Base-by-base conservation (phyloP, 2,888 invertebrate genomes). In the Drosophila histrio region DNA sequence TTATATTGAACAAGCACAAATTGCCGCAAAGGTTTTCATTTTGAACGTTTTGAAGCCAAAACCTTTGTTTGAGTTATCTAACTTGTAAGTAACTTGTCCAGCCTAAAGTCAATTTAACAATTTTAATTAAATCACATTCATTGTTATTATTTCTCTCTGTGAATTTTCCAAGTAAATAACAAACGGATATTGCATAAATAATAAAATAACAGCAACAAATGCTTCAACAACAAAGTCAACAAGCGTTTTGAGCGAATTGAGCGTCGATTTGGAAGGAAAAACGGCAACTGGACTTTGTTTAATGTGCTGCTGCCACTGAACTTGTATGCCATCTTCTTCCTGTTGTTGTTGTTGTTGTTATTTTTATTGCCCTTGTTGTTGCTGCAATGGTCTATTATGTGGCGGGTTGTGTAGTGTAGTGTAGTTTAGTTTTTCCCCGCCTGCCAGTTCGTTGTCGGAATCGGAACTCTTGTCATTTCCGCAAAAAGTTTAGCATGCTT, bases 381-480 rank as follows among this genome's bases (percentile, higher is more conserved):
- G 58, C 26, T 38, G 72, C 60, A 78, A 76, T 72, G 60, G 62
- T 41, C 73, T 68, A 66, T 85, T 76, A 82, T 81, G 53, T 57
- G 62, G 54, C 39, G 43, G 19, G 34, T 30, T 24, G 34, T 49
- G 39, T 24, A 41, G 30, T 41, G 39, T 22, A 15, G 34, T n/a
- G n/a, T n/a, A n/a, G n/a, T n/a, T n/a, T n/a, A n/a, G n/a, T 15
- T 26, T 38, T 22, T 13, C 15, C 28, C 54, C 43, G 59, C 19
- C 50, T 26, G 39, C 39, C 65, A 68, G 79, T 68, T 30, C n/a
- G 52, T 53, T 58, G 61, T 72, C 72, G 71, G 82, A 72, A 79
- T 77, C 83, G 83, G 87, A 87, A 87, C 80, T 84, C 61, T 68
- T 82, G 83, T 87, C 77, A 84, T 82, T 87, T 84, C 87, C 87